phyloP scores from a whole-genome alignment of 2,797 vertebrate species.

The Scomberomorus guttatus region DNA sequence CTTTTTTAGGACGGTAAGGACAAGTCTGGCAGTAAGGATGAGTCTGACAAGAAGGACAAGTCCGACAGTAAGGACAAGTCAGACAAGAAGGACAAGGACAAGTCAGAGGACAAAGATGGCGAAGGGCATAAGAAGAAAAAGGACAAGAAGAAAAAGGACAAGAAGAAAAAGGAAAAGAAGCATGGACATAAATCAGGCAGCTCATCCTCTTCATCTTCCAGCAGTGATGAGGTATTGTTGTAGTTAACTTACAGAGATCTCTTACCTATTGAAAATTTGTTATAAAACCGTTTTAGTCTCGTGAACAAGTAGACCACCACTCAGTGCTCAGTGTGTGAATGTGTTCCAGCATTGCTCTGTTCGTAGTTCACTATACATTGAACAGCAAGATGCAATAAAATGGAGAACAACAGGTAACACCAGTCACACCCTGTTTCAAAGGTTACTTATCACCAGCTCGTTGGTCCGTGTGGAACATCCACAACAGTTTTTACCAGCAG shows the following conservation, averaged over 20 bases:
- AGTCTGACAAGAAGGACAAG: constrained; percentile 36
- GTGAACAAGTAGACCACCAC: not conserved
- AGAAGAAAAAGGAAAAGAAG: constrained; percentile 32
- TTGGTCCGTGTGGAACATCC: not conserved
- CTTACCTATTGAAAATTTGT: not conserved
- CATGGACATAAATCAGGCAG: not conserved
- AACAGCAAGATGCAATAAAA: not conserved
- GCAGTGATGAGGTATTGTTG: constrained; percentile 58
- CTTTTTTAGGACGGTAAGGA: constrained; percentile 6
- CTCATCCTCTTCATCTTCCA: constrained; percentile 53
- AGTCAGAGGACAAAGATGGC: constrained; percentile 2
- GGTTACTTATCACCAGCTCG: not conserved
- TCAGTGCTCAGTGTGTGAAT: not conserved
- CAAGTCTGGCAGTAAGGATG: constrained; percentile 9
- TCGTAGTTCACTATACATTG: not conserved
- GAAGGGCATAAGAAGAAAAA: constrained; percentile 27
- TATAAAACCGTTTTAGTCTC: not conserved
- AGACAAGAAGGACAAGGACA: not conserved
- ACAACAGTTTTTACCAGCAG: constrained; percentile 42
- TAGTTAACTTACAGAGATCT: not conserved
- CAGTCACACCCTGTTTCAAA: constrained; percentile 27
- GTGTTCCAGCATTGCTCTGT: not conserved
- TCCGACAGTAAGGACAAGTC: not conserved
- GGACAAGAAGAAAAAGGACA: not conserved
- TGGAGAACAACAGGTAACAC: constrained; percentile 11